Base-by-base conservation (phyloP, 2,888 invertebrate genomes). In the Catocala sponsa region DNA sequence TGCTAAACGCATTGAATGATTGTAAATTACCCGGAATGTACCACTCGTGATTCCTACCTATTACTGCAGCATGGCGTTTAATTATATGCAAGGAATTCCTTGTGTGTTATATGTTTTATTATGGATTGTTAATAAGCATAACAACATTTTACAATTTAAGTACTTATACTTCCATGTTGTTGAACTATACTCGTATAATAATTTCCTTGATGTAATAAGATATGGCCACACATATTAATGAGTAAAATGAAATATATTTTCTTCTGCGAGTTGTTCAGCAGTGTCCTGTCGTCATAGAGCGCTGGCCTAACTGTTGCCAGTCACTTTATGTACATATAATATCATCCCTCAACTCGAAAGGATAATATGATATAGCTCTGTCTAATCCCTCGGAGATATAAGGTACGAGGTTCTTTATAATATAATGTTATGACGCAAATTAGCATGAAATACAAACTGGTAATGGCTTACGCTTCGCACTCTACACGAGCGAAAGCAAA, bases 1-100 rank as follows among this genome's bases (percentile, higher is more conserved):
- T 91, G 88, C 88, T 81, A 86, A 88, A 88, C 83, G 84, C 87
- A 89, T 84, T 88, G 84, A 88, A 87, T 84, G 86, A 89, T 89
- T 91, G 88, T 87, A 88, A 91, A 90, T 91, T 90, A 88, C 86
- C 80, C 82, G 87, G 90, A 89, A 91, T 87, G 86, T 86, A 53
- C 44, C 58, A 64, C 58, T 68, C 85, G 86, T 85, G 88, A 87
- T 88, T 89, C 85, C 86, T 86, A 87, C 84, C 88, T 90, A 91
- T 91, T 92, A 91, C 88, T 90, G 90, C 89, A 85, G 82, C 86
- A 25, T 25, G 25, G 4, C 25, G 86, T 89, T 91, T 89, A 90
- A 91, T 91, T 91, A 89, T 91, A 87, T 84, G 80, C 76, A 68
- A 83, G 51, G 59, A 64, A 72, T 68, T 55, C n/a, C n/a, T n/a